phyloP scores from a whole-genome alignment of 2,797 vertebrate genomes.

The Pachyuromys duprasi region DNA sequence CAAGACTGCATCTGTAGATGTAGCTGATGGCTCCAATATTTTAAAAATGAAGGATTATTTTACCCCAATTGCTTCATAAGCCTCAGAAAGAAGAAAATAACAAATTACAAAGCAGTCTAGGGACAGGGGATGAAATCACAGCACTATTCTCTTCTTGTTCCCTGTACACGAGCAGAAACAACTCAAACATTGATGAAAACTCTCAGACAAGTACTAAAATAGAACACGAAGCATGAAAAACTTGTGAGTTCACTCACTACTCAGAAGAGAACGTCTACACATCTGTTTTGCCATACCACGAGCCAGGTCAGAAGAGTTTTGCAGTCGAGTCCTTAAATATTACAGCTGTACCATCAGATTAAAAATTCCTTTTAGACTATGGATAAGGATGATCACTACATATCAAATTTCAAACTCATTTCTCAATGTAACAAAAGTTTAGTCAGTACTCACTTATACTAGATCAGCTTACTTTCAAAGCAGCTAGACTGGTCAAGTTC shows the following conservation, averaged over 20 bases:
- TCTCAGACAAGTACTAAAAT: neutral
- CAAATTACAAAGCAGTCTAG: neutral
- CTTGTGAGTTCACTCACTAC: too few relatives aligned
- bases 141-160: neutral
- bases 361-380: neutral
- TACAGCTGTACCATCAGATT: neutral
- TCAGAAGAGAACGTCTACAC: neutral
- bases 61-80: neutral
- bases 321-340: neutral
- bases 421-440: neutral
- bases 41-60: neutral
- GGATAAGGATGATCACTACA: neutral
- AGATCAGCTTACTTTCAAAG: neutral
- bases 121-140: neutral
- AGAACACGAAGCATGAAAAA: fast-evolving
- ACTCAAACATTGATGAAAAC: neutral
- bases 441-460: neutral
- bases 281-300: neutral
- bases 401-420: neutral
- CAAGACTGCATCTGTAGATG: neutral
- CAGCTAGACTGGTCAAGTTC: neutral
- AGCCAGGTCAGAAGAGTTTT: neutral
- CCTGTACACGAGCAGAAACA: neutral
- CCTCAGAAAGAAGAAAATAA: neutral
- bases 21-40: neutral